Evolutionary conservation across 2,888 invertebrate genomes (phyloP).

Genomic region (Heliothis peltigera): DNA sequence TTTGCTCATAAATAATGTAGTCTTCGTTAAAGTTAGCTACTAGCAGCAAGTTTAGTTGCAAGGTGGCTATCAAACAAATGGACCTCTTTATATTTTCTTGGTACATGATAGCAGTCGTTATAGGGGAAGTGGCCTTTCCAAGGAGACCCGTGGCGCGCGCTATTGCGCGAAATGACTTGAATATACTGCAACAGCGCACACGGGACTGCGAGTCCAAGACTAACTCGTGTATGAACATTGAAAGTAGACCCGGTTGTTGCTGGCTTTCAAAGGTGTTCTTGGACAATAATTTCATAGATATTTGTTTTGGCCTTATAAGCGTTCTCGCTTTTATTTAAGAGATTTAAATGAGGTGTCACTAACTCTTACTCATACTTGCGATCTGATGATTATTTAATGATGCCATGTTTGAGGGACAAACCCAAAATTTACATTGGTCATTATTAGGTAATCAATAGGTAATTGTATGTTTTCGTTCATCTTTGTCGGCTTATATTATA

Average conservation of each 20-base stretch:
- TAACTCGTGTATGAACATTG: conserved; percentile 58
- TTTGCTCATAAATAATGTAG: conserved; percentile 19
- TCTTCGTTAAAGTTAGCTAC: conserved; percentile 27
- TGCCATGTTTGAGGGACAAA: too few relatives aligned
- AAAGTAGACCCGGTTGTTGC: conserved; percentile 34
- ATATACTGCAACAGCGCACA: conserved; percentile 70
- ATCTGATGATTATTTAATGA: too few relatives aligned
- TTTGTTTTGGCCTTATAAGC: too few relatives aligned
- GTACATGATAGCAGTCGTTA: conserved; percentile 70
- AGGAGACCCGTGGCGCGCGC: conserved; percentile 71
- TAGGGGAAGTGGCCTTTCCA: conserved; percentile 66
- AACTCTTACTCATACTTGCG: too few relatives aligned
- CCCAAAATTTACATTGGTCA: too few relatives aligned
- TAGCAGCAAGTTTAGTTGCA: conserved; percentile 57
- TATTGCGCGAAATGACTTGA: conserved; percentile 73
- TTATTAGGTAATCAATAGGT: too few relatives aligned
- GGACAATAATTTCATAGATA: neutral
- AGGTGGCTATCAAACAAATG: conserved; percentile 65
- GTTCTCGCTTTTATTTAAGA: too few relatives aligned
- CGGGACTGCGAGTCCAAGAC: conserved; percentile 67
- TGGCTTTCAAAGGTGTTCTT: conserved; percentile 1
- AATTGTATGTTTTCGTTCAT: too few relatives aligned
- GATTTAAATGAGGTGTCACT: too few relatives aligned
- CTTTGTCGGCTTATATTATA: too few relatives aligned
- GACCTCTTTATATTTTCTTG: conserved; percentile 66